Conservation (phyloP, 2,113 vertebrate species). For the Dissostichus mawsoni region DNA sequence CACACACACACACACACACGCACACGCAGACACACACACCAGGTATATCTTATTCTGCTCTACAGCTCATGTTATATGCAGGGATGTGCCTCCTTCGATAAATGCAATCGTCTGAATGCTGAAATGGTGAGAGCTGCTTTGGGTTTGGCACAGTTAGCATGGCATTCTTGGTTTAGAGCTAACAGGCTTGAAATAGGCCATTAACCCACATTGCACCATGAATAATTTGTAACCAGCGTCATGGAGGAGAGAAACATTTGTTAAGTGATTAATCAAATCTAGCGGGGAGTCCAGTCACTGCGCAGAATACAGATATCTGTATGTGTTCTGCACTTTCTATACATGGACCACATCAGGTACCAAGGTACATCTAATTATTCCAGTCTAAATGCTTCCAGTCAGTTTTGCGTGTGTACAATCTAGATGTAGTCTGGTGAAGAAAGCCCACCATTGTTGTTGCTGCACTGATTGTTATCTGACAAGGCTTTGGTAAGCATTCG, state of each 20-base stretch:
- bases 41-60: background rate
- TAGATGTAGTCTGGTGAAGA: background rate
- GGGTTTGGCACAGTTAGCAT: slow-evolving; percentile 1
- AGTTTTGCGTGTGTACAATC: background rate
- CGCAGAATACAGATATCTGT: background rate
- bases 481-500: background rate
- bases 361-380: background rate
- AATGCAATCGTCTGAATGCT: background rate
- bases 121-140: background rate
- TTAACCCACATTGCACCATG: background rate
- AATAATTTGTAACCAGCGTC: background rate
- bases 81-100: slow-evolving; percentile 3
- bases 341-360: background rate
- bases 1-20: background rate
- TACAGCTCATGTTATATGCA: background rate
- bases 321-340: background rate
- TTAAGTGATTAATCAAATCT: background rate
- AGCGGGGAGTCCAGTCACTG: background rate
- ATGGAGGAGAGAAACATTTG: background rate
- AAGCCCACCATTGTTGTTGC: background rate
- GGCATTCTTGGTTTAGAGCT: background rate
- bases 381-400: background rate
- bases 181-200: slow-evolving; percentile 8
- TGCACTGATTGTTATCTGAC: background rate
- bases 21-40: background rate